A percentile compares a stretch with the other conserved stretches of the same genome.
These are phyloP conservation scores for Caenorhabditis plicata DNA, from an alignment of 2,888 invertebrate genomes.

Conservation along the genomic window DNA sequence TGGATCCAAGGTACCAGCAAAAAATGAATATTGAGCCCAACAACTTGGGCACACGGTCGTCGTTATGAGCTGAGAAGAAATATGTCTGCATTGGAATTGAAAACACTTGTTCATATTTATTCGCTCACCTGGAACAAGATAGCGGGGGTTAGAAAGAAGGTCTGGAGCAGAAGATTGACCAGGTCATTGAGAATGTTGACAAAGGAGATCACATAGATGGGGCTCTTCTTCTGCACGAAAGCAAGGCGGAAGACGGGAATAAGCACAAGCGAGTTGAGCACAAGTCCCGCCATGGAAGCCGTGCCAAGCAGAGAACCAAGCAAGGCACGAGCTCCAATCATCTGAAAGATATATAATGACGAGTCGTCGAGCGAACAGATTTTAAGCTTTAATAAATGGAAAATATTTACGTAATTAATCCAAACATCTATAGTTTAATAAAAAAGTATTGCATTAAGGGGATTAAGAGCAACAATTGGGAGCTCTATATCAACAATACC, in stretches of 20 bases:
- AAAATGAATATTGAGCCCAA: conserved; percentile 39
- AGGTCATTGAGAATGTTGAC: conserved; percentile 20
- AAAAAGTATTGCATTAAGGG: too few relatives aligned
- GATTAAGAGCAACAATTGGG: too few relatives aligned
- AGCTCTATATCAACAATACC: too few relatives aligned
- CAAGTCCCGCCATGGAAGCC: conserved; percentile 7
- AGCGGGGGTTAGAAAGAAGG: conserved; percentile 20
- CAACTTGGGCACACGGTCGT: conserved; percentile 14
- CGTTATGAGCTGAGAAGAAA: conserved; percentile 14
- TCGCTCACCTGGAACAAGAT: conserved; percentile 19
- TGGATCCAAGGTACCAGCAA: conserved; percentile 40
- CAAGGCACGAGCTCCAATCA: too few relatives aligned
- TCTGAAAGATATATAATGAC: too few relatives aligned
- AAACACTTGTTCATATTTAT: not conserved
- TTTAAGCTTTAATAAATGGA: too few relatives aligned
- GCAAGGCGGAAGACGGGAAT: conserved; percentile 19
- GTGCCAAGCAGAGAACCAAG: conserved; percentile 13
- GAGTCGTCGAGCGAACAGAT: too few relatives aligned
- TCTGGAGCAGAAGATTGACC: conserved; percentile 14
- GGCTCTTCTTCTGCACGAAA: conserved; percentile 21
- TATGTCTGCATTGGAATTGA: conserved; percentile 5
- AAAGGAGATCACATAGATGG: conserved; percentile 30
- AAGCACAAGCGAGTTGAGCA: conserved; percentile 18
- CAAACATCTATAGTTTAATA: too few relatives aligned
- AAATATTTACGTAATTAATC: too few relatives aligned